Evolutionary conservation across 2,113 vertebrate genomes (phyloP).

Genomic region (Scartelaos histophorus): DNA sequence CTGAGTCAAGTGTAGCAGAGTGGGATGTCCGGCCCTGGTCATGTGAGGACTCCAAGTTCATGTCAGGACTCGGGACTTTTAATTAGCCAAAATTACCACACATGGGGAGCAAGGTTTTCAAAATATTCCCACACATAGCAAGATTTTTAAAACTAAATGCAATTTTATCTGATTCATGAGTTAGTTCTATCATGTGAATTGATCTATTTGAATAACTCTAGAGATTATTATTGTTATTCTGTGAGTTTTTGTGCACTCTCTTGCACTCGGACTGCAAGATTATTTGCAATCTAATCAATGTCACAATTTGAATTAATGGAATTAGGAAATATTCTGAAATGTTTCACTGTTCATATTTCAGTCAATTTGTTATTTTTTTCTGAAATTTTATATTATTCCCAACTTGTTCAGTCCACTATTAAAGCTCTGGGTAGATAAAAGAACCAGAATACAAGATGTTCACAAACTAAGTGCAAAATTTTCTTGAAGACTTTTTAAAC

Average conservation of each 20-base stretch:
- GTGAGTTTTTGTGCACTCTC: not conserved
- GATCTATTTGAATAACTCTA: no score
- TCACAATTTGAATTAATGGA: no score
- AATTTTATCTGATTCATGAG: not conserved
- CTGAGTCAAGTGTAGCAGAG: constrained; percentile 28
- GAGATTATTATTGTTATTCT: no score
- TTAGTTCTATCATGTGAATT: not conserved
- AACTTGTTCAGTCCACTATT: no score
- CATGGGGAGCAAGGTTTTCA: no score
- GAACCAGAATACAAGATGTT: not conserved
- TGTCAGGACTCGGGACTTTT: constrained; percentile 16
- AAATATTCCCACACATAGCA: no score
- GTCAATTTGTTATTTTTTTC: no score
- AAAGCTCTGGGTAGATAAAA: not conserved
- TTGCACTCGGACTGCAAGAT: no score
- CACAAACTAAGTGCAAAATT: not conserved
- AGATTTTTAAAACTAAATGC: not conserved
- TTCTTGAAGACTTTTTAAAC: not conserved
- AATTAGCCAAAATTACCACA: not conserved
- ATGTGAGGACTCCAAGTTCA: constrained; percentile 46
- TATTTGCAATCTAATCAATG: no score
- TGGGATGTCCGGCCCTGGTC: constrained; percentile 54
- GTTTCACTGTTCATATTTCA: no score
- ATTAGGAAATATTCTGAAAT: no score
- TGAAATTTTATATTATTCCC: no score